Conservation (phyloP, 1,140 invertebrate genomes). For the Neoseiulus cucumeris region DNA sequence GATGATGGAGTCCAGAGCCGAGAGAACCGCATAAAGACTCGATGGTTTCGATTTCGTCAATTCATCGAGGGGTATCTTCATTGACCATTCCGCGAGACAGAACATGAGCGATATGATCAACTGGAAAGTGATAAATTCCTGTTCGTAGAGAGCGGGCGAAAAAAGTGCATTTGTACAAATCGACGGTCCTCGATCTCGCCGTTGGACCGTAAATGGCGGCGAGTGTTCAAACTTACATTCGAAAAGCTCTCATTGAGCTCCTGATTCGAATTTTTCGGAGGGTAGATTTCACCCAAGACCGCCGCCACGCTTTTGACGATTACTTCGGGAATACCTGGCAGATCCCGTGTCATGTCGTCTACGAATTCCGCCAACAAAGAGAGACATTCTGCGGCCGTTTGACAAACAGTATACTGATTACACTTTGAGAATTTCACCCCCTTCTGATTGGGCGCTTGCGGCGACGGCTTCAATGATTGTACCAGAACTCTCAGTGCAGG, state of each 20-base stretch:
- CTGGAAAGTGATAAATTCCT: too few species aligned
- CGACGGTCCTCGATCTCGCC: too few species aligned
- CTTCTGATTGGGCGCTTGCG: background rate
- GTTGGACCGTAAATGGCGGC: too few species aligned
- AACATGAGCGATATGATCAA: slow-evolving; percentile 63
- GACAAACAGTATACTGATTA: slow-evolving; percentile 8
- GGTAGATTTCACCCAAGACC: background rate
- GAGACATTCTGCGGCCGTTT: slow-evolving; percentile 1
- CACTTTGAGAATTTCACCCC: slow-evolving; percentile 1
- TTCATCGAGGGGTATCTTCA: slow-evolving; percentile 40
- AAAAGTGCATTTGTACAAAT: too few species aligned
- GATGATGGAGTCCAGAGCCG: background rate
- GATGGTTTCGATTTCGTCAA: slow-evolving; percentile 25
- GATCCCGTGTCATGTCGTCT: background rate
- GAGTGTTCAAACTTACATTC: background rate
- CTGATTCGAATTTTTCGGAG: background rate
- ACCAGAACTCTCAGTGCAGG: slow-evolving; percentile 69
- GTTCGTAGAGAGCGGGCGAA: background rate
- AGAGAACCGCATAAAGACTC: background rate
- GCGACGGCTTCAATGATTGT: background rate
- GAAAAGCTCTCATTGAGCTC: background rate
- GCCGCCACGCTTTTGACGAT: background rate
- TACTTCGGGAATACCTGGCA: background rate
- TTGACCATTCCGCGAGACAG: slow-evolving; percentile 80
- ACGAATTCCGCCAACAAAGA: background rate